Conservation (phyloP, 2,888 invertebrate genomes). For the Morinoia aosen region DNA sequence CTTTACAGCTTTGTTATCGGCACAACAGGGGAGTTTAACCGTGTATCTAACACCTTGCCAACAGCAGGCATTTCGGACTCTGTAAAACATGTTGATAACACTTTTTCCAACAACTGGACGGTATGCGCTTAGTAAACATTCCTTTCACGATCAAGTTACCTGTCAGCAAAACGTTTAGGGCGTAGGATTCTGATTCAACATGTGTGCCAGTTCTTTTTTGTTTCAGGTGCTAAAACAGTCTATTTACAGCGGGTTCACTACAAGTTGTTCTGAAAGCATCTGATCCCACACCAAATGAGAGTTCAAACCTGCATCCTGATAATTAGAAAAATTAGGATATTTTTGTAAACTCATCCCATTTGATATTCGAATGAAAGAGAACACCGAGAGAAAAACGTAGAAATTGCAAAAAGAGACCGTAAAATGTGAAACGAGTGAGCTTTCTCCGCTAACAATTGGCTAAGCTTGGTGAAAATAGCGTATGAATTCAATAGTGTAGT, state of each 20-base stretch:
- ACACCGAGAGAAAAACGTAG: not conserved
- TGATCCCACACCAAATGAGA: too few species aligned
- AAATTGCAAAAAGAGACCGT: too few species aligned
- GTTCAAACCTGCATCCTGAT: not conserved
- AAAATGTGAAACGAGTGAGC: too few species aligned
- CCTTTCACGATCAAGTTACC: not conserved
- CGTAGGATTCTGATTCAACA: not conserved
- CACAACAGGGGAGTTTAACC: not conserved
- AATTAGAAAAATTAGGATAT: not conserved
- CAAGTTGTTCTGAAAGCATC: too few species aligned
- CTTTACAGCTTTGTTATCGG: not conserved
- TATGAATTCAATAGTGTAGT: too few species aligned
- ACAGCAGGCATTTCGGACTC: not conserved
- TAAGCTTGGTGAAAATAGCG: too few species aligned
- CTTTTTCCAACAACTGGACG: conserved; percentile 23
- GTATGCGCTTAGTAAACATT: not conserved
- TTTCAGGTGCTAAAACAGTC: not conserved
- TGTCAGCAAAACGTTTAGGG: not conserved
- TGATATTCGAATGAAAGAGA: not conserved
- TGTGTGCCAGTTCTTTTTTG: not conserved
- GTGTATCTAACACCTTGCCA: not conserved
- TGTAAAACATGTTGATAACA: not conserved
- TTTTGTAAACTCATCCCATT: not conserved
- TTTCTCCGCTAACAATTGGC: too few species aligned
- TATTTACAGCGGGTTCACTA: not conserved